phyloP scores from a whole-genome alignment of 2,797 vertebrate genomes.

The Chloroceryle amazona region DNA sequence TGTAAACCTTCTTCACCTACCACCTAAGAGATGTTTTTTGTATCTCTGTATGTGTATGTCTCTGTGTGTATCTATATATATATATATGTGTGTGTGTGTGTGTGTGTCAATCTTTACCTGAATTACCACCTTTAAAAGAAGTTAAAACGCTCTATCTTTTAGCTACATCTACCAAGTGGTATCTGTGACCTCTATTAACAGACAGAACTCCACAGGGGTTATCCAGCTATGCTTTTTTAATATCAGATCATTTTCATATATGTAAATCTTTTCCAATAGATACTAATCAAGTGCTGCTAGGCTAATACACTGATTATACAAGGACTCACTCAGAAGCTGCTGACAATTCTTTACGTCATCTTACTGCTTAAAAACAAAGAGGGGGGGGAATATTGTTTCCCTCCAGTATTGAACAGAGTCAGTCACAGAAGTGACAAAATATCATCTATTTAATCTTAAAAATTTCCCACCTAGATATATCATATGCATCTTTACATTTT shows the following conservation, averaged over 20 bases:
- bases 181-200: neutral
- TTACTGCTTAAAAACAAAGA: neutral
- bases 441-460: neutral
- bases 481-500: neutral
- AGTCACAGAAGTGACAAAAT: neutral
- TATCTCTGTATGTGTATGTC: no score
- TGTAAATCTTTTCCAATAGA: neutral
- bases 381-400: no score
- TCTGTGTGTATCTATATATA: no score
- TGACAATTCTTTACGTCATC: neutral
- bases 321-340: neutral
- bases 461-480: neutral
- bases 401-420: neutral
- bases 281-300: neutral
- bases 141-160: neutral
- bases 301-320: neutral
- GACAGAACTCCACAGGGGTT: neutral
- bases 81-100: no score
- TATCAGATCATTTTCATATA: neutral
- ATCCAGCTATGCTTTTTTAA: accelerated
- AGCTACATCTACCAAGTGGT: neutral
- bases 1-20: neutral
- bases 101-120: neutral
- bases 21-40: neutral
- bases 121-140: neutral